Conservation (phyloP, 2,797 vertebrate genomes). For the Kryptopterus vitreolus region DNA sequence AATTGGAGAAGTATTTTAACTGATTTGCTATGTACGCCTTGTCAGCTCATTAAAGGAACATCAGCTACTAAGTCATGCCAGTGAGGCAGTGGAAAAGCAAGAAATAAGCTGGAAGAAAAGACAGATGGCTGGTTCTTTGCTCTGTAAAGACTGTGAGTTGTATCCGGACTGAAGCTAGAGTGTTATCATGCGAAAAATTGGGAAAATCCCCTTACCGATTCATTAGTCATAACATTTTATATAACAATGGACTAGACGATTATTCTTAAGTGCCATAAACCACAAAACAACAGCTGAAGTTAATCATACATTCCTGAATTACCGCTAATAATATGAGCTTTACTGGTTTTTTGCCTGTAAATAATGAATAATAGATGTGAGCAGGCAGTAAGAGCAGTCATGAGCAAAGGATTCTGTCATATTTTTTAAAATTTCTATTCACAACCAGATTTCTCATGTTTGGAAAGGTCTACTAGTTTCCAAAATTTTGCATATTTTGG, state of each 20-base stretch:
- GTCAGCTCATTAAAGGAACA: constrained; percentile 46
- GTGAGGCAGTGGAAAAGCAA: not conserved
- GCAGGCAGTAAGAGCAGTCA: too few species aligned
- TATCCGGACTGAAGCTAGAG: not conserved
- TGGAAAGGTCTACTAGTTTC: not conserved
- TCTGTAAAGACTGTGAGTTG: not conserved
- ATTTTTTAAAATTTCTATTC: not conserved
- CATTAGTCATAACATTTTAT: not conserved
- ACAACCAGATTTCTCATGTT: not conserved
- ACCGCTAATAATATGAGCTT: not conserved
- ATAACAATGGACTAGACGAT: not conserved
- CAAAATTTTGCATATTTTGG: not conserved
- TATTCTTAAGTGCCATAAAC: not conserved
- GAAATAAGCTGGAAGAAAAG: constrained; percentile 13
- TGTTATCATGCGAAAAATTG: not conserved
- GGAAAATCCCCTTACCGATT: not conserved
- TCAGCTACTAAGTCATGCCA: constrained; percentile 12
- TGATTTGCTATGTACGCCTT: constrained; percentile 52
- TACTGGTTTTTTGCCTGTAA: not conserved
- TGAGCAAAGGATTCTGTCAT: not conserved
- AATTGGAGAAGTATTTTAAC: constrained; percentile 53
- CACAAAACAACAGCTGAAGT: not conserved
- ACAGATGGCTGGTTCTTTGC: constrained; percentile 9
- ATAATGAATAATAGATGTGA: not conserved
- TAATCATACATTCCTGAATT: not conserved